Evolutionary conservation across 2,113 vertebrate species (phyloP), one percentile per base, ranked within the genome.

Genomic region (Neopipo cinnamomea): DNA sequence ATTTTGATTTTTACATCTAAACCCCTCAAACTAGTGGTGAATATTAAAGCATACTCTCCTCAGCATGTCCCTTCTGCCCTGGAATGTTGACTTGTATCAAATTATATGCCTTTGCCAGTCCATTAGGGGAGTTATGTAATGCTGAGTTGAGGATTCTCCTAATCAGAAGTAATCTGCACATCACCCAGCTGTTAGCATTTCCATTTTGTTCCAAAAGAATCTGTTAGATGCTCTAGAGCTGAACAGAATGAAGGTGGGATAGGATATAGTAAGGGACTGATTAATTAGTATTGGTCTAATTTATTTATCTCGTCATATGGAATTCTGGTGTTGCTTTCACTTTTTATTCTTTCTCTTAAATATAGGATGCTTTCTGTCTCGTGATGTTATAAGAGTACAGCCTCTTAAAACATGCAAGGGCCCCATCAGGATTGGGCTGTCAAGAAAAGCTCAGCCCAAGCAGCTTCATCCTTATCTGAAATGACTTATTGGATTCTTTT

Each of bases 341-440:
- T 77, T 52, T 80, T 28, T 50, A 37, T 76, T 93, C 89, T 20
- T 91, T 76, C 91, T 63, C 96, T 81, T 95, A 14, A 96, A 85
- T 97, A 82, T 72, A 99, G 99, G 97, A 90, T 93, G 89, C 12
- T 94, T 93, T 70, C 96, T 98, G 79, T 95, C 93, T 68, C 82
- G 8, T 92, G 98, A 97, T 9, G 62, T 98, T 95, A 78, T 94
- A 96, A 98, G 98, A 97, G 92, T 99, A 58, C 97, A 98, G 83
- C 99, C 99, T 95, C 98, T 99, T 88, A 98, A 98, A 97, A 99
- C 99, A 6, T 98, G 99, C 95, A 95, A 94, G 41, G 97, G 98
- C 27, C 99, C 99, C 35, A 98, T 99, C 94, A 98, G 99, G 88
- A 97, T 99, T 47, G 99, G 99, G 30, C 98, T 99, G 88, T 99